phyloP scores from a whole-genome alignment of 2,797 vertebrate species.

The Tinamus major region DNA sequence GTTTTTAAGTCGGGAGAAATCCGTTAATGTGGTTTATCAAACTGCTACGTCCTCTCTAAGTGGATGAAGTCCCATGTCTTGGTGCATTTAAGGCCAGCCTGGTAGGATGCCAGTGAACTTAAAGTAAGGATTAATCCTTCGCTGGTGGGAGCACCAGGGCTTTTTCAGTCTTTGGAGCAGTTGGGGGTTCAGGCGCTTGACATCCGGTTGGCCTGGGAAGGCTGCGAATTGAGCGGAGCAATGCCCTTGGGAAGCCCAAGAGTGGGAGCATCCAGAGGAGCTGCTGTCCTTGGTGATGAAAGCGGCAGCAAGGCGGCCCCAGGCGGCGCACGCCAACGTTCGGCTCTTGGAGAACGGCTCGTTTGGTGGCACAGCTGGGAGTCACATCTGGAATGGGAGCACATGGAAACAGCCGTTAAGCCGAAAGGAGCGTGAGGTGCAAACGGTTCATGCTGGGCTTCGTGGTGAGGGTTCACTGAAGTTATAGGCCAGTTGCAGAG shows the following conservation, averaged over 20 bases:
- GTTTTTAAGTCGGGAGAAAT: neutral
- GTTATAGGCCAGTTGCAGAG: neutral
- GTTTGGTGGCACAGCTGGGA: no score
- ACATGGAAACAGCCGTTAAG: neutral
- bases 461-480: neutral
- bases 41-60: rapidly evolving
- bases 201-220: neutral
- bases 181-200: neutral
- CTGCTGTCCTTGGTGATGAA: slow-evolving; percentile 81
- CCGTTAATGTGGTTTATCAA: neutral
- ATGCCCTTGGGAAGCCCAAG: neutral
- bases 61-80: neutral
- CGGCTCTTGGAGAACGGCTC: neutral
- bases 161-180: neutral
- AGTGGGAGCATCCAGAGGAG: neutral
- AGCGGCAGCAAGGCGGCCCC: neutral
- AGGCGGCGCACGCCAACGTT: no score
- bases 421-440: neutral
- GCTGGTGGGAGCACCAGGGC: neutral
- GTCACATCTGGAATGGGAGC: neutral
- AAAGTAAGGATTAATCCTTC: neutral
- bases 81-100: rapidly evolving
- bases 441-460: neutral
- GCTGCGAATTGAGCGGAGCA: neutral
- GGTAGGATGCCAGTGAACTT: neutral